These are phyloP conservation scores for Cephus sareptanus DNA, from an alignment of 2,888 invertebrate species.

Conservation along the genomic window DNA sequence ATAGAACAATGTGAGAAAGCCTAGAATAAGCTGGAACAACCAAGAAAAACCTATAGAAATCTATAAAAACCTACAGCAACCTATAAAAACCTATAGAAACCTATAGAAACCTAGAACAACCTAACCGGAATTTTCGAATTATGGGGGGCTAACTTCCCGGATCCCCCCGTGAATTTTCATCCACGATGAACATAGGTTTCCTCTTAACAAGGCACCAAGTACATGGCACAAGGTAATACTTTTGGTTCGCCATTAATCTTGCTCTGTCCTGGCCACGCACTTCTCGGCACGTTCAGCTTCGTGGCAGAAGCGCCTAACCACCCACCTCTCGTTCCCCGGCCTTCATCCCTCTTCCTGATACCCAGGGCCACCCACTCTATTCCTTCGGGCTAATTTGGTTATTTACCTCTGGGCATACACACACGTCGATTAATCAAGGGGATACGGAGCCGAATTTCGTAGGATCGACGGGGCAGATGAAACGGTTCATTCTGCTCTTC, in stretches of 20 bases:
- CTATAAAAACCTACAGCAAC: no score
- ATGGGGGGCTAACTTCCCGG: no score
- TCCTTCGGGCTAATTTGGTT: slow-evolving; percentile 12
- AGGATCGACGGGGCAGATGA: background rate
- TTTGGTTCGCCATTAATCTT: slow-evolving; percentile 44
- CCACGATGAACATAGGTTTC: background rate
- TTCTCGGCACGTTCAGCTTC: slow-evolving; percentile 12
- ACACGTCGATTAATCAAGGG: slow-evolving; percentile 6
- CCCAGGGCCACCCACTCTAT: no score
- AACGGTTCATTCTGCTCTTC: background rate
- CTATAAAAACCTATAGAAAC: no score
- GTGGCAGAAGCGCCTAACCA: background rate
- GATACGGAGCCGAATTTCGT: background rate
- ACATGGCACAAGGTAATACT: slow-evolving; percentile 39
- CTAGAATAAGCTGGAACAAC: no score
- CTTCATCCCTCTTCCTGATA: background rate
- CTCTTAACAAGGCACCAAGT: slow-evolving; percentile 25
- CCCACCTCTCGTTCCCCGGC: background rate
- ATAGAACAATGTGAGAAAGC: no score
- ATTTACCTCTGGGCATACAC: slow-evolving; percentile 5
- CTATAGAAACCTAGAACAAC: no score
- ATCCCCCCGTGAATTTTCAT: background rate
- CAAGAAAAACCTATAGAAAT: no score
- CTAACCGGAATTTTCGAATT: no score
- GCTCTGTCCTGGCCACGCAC: slow-evolving; percentile 42